phyloP scores from a whole-genome alignment of 92 coral and sea anemone genomes.

The Paramuricea clavata region DNA sequence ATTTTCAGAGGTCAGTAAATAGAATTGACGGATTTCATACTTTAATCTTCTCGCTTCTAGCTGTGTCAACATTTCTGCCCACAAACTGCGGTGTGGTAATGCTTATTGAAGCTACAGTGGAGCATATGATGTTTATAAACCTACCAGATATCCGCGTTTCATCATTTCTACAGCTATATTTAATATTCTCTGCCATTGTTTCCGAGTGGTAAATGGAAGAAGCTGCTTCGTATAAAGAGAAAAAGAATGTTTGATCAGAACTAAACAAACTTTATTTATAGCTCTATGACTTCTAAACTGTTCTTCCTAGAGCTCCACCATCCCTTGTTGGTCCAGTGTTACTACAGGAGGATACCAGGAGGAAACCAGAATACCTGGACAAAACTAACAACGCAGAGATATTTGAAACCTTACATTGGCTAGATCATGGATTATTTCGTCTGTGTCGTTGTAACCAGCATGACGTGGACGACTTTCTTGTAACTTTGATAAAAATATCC shows the following conservation, averaged over 20 bases:
- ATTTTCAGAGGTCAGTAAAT: no score
- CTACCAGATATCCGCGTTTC: conserved; percentile 32
- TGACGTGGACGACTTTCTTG: background rate
- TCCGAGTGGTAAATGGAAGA: conserved; percentile 15
- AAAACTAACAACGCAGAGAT: background rate
- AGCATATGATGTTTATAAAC: no score
- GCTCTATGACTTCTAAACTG: no score
- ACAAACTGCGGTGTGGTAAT: no score
- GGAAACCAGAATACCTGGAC: no score
- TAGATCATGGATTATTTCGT: conserved; percentile 19
- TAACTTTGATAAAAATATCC: conserved; percentile 32
- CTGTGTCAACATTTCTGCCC: no score
- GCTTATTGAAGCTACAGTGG: no score
- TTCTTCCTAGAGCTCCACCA: no score
- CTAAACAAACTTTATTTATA: no score
- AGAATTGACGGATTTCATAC: no score
- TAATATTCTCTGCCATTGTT: conserved; percentile 38
- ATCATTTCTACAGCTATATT: conserved; percentile 11
- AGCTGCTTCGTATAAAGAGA: background rate
- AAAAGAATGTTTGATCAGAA: background rate
- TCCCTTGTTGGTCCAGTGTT: no score
- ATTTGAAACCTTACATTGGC: conserved; percentile 12
- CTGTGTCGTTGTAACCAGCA: background rate
- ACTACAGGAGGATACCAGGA: background rate
- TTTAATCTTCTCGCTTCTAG: no score